Evolutionary conservation across 2,888 invertebrate genomes (phyloP), one percentile per base, ranked within the genome.

Genomic region (Phaonia tiefii): DNA sequence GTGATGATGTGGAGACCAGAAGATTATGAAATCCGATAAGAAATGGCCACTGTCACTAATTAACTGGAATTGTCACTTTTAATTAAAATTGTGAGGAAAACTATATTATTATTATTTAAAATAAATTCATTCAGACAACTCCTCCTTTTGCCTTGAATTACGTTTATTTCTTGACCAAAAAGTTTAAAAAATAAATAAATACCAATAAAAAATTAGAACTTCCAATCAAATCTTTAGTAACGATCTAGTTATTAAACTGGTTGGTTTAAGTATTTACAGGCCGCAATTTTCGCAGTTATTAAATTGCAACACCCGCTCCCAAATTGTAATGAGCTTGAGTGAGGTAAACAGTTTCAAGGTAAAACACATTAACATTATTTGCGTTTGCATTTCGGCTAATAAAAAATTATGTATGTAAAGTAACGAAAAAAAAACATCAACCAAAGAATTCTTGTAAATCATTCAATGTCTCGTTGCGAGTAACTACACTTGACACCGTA

Each of bases 11-110:
- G 10, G 25, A 46, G 46, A 25, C 20, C 3, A 51, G 49, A 3
- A 79, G 79, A 77, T 79, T 74, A 71, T 75, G 75, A 79, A 76
- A 80, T 80, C 83, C 84, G 87, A 86, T 85, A 86, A 86, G 83
- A 85, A 83, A 77, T 83, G 80, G 76, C 76, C 71, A 79, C 83
- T 80, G 76, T 84, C 83, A 84, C 85, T 88, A 86, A 88, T 89
- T 89, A 88, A 84, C 85, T 80, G 82, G 89, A 86, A 87, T 87
- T 88, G 88, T 88, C 89, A 85, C 76, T 85, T 85, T 85, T 86
- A 87, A 88, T 88, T 89, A 88, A 86, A 89, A 60, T 63, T 46
- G 69, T 42, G 39, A 26, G 63, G n/a, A 13, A 54, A 54, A 25
- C 10, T 31, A 13, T 67, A 31, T 37, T 15, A 46, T 42, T 42